phyloP scores from a whole-genome alignment of 1,140 invertebrate species.

The Hetaerina americana region DNA sequence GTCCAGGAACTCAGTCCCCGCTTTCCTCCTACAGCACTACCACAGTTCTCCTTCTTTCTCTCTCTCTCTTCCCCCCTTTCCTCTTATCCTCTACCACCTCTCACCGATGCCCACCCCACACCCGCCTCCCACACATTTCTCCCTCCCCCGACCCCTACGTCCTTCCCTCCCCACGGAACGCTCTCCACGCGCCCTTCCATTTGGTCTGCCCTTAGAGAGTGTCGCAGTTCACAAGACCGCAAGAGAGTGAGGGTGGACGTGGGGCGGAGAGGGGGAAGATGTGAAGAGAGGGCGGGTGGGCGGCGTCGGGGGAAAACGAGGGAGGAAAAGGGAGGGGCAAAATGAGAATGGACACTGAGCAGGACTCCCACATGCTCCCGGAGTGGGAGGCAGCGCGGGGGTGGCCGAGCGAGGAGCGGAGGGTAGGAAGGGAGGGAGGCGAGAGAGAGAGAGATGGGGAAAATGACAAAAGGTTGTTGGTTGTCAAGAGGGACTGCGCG shows the following conservation, averaged over 20 bases:
- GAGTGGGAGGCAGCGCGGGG: not conserved
- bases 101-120: not conserved
- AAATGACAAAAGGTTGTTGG: not conserved
- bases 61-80: not conserved
- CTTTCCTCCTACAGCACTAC: too few species aligned
- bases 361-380: too few species aligned
- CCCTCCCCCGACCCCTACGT: not conserved
- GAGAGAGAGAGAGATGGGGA: not conserved
- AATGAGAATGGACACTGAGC: not conserved
- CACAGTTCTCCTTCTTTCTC: not conserved
- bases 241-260: not conserved
- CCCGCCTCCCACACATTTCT: not conserved
- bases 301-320: too few species aligned
- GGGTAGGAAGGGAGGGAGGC: not conserved
- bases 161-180: not conserved
- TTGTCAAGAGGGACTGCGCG: not conserved
- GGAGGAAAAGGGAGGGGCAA: not conserved
- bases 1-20: too few species aligned
- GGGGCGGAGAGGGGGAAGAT: not conserved
- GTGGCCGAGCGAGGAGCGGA: too few species aligned
- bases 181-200: not conserved
- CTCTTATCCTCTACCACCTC: too few species aligned
- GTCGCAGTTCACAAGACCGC: not conserved
- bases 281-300: not conserved
- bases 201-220: not conserved